Conservation (phyloP, 2,888 invertebrate genomes). For the Pachliopta kotzebuea region DNA sequence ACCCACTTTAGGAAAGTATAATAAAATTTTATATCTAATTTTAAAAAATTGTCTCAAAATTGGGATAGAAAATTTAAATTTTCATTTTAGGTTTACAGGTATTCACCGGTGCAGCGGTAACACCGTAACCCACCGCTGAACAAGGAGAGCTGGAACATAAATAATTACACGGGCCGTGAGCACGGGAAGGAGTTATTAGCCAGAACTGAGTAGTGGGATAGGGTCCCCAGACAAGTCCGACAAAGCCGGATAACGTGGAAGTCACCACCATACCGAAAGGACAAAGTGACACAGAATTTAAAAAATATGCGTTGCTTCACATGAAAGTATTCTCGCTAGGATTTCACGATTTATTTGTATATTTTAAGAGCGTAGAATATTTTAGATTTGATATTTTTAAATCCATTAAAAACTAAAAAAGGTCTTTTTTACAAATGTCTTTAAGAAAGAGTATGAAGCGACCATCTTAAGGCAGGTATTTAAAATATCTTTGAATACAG, state of each 20-base stretch:
- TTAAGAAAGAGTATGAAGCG: too few species aligned
- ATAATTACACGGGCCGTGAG: conserved; percentile 57
- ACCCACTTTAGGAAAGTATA: too few species aligned
- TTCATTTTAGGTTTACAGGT: neutral
- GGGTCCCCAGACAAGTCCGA: conserved; percentile 32
- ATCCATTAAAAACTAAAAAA: too few species aligned
- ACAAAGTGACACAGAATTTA: conserved; percentile 2
- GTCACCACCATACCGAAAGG: conserved; percentile 10
- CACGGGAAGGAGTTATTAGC: conserved; percentile 49
- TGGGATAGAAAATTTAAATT: neutral
- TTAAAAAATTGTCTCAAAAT: neutral
- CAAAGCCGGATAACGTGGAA: conserved; percentile 18
- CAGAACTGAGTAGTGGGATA: conserved; percentile 32
- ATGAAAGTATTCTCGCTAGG: neutral
- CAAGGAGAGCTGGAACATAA: conserved; percentile 46
- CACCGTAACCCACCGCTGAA: conserved; percentile 29
- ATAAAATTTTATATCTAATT: neutral
- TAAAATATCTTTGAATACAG: neutral
- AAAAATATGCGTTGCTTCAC: neutral
- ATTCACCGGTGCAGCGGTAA: conserved; percentile 9
- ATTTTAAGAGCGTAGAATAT: too few species aligned
- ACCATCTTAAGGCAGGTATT: too few species aligned
- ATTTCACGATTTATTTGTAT: too few species aligned
- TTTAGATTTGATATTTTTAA: too few species aligned
- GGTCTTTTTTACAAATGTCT: too few species aligned